Evolutionary conservation across 2,888 invertebrate genomes (phyloP).

Genomic region (Chalcosyrphus nemorum): DNA sequence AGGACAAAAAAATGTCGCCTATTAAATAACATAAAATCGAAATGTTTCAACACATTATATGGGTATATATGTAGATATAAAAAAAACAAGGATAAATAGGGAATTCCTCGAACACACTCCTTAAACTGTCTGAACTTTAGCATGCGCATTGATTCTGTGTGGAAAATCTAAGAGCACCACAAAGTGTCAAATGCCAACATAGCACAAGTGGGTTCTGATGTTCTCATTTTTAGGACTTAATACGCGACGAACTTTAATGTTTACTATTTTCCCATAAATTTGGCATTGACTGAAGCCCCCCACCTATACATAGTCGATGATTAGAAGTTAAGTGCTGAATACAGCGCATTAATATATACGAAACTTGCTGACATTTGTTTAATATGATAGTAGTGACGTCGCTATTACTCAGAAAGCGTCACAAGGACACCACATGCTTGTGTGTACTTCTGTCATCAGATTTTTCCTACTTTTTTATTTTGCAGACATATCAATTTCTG

Average conservation of each 20-base stretch:
- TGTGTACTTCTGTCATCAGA: neutral
- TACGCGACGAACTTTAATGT: constrained; percentile 61
- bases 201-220: constrained; percentile 43
- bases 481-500: constrained; percentile 45
- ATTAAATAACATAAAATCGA: constrained; percentile 20
- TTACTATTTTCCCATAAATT: constrained; percentile 58
- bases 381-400: constrained; percentile 38
- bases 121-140: constrained; percentile 56
- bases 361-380: constrained; percentile 35
- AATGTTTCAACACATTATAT: constrained; percentile 7
- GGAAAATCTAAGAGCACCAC: constrained; percentile 29
- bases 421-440: constrained; percentile 23
- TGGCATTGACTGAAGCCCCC: constrained; percentile 57
- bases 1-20: constrained; percentile 38
- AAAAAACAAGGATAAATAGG: constrained; percentile 58
- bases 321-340: constrained; percentile 27
- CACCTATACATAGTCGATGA: neutral
- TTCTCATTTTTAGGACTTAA: constrained; percentile 47
- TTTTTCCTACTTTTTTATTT: constrained; percentile 47
- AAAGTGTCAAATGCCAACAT: constrained; percentile 57
- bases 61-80: too few relatives aligned
- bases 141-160: constrained; percentile 60
- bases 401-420: constrained; percentile 28
- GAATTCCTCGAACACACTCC: constrained; percentile 53
- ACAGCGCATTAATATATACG: constrained; percentile 10